Percentiles rank a stretch among this genome's conserved stretches.
phyloP scores from a whole-genome alignment of 2,113 vertebrate species.

The Chlamydotis undulata region DNA sequence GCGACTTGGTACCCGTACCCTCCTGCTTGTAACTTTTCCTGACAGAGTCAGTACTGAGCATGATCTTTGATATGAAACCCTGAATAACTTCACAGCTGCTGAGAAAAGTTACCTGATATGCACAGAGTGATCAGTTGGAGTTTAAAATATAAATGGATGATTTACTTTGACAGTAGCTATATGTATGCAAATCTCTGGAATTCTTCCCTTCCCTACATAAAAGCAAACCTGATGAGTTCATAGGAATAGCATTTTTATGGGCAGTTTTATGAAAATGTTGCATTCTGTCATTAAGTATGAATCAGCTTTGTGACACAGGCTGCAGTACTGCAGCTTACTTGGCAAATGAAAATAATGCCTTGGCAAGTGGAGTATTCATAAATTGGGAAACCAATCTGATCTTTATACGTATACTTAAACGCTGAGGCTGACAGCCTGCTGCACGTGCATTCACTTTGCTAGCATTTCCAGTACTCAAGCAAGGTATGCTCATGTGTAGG shows the following conservation, averaged over 20 bases:
- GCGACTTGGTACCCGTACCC: neutral
- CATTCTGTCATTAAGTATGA: neutral
- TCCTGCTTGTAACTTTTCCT: neutral
- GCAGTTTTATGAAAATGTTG: conserved; percentile 33
- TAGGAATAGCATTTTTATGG: conserved; percentile 13
- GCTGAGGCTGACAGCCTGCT: neutral
- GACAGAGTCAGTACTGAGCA: neutral
- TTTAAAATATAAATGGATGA: neutral
- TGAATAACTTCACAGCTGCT: neutral
- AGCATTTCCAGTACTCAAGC: neutral
- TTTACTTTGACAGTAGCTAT: neutral
- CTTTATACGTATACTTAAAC: neutral
- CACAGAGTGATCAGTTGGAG: neutral
- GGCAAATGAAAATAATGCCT: neutral
- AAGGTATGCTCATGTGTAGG: fast-evolving
- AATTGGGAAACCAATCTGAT: neutral
- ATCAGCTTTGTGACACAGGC: neutral
- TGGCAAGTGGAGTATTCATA: neutral
- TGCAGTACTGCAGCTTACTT: neutral
- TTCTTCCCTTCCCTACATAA: neutral
- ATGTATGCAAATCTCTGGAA: conserved; percentile 11
- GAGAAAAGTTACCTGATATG: neutral
- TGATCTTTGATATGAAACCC: neutral
- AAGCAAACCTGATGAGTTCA: neutral
- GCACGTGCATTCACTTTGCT: neutral